These are phyloP conservation scores for Tyria jacobaeae DNA, from an alignment of 2,888 invertebrate genomes.

Conservation along the genomic window DNA sequence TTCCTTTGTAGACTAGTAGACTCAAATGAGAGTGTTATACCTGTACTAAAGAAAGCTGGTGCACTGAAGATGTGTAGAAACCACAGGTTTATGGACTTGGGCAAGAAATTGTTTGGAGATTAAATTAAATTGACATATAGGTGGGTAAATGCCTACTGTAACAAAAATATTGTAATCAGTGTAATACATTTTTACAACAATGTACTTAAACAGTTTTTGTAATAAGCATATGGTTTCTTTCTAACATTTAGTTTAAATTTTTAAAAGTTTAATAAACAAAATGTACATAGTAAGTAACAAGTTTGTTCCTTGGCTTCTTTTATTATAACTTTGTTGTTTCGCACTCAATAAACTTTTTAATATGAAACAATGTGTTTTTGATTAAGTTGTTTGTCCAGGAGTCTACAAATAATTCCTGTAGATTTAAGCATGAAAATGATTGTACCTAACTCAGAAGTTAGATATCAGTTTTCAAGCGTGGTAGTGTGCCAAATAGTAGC, in stretches of 20 bases:
- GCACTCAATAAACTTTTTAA: conserved; percentile 56
- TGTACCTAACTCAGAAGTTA: conserved; percentile 34
- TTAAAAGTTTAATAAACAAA: conserved; percentile 27
- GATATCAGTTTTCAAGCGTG: conserved; percentile 70
- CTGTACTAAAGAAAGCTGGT: conserved; percentile 93
- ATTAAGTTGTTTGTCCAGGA: conserved; percentile 53
- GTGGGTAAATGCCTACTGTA: conserved; percentile 54
- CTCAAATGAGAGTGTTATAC: conserved; percentile 90
- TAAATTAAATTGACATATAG: conserved; percentile 72
- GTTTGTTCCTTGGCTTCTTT: conserved; percentile 30
- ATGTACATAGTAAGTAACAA: conserved; percentile 57
- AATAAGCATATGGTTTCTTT: conserved; percentile 18
- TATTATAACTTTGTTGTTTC: conserved; percentile 44
- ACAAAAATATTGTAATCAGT: conserved; percentile 41
- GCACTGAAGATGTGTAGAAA: conserved; percentile 94
- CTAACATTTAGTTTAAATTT: conserved; percentile 11
- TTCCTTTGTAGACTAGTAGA: conserved; percentile 94
- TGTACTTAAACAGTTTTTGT: conserved; percentile 24
- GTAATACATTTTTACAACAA: conserved; percentile 47
- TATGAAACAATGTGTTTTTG: conserved; percentile 52
- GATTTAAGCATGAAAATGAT: conserved; percentile 29
- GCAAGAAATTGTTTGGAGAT: conserved; percentile 95
- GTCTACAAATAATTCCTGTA: conserved; percentile 17
- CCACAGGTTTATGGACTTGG: conserved; percentile 95
- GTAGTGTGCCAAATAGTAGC: conserved; percentile 72